These are phyloP conservation scores for Aeoliscus strigatus DNA, from an alignment of 2,797 vertebrate species.

Conservation along the genomic window DNA sequence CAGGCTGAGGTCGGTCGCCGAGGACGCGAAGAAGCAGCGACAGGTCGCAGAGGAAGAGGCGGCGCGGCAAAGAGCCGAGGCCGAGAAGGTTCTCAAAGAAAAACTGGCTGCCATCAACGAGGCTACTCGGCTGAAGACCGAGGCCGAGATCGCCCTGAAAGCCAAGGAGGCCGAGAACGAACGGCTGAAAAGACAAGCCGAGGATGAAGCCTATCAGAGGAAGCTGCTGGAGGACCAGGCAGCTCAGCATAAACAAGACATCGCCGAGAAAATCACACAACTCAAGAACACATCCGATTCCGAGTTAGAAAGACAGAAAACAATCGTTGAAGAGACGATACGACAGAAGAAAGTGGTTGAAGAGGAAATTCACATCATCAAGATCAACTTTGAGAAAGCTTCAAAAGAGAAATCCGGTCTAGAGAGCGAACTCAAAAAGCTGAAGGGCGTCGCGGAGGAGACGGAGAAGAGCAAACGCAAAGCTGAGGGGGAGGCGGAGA, in stretches of 20 bases:
- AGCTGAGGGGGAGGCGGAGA: constrained; percentile 84
- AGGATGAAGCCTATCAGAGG: constrained; percentile 94
- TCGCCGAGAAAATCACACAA: constrained; percentile 85
- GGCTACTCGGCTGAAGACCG: constrained; percentile 84
- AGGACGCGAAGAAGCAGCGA: constrained; percentile 90
- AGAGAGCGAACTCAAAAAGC: constrained; percentile 85
- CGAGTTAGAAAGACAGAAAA: constrained; percentile 85
- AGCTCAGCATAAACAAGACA: constrained; percentile 88
- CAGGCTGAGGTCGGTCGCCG: constrained; percentile 81
- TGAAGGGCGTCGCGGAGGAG: constrained; percentile 83
- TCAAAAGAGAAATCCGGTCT: constrained; percentile 83
- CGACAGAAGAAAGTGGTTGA: constrained; percentile 88
- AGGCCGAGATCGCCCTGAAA: constrained; percentile 89
- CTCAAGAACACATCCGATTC: constrained; percentile 83
- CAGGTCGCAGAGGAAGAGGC: constrained; percentile 90
- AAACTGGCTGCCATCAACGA: constrained; percentile 90
- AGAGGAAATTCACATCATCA: constrained; percentile 90
- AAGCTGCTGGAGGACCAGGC: constrained; percentile 92
- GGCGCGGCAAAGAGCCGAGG: constrained; percentile 81
- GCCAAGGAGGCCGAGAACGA: constrained; percentile 96
- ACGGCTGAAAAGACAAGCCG: constrained; percentile 85
- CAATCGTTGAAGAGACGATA: constrained; percentile 87
- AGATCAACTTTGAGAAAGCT: constrained; percentile 86
- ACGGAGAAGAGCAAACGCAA: constrained; percentile 84
- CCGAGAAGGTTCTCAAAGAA: constrained; percentile 90